A percentile compares a stretch with the other conserved stretches of the same genome.
These are phyloP conservation scores for Drosophila lutescens DNA, from an alignment of 2,888 invertebrate genomes.

Conservation along the genomic window DNA sequence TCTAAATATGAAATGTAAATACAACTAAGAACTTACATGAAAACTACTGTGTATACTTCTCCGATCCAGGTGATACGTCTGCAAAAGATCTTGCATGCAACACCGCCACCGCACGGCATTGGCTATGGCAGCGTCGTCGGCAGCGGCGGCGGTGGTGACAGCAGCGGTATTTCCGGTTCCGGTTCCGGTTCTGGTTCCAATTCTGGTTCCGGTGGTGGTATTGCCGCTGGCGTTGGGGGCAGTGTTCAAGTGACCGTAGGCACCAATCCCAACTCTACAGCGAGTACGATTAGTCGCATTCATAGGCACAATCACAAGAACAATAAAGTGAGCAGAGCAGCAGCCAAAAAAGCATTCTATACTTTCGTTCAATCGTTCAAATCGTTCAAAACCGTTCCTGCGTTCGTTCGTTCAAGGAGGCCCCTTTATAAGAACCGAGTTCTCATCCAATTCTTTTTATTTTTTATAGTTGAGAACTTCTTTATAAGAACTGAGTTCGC, in stretches of 20 bases:
- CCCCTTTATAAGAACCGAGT: constrained; percentile 1
- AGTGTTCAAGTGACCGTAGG: constrained; percentile 84
- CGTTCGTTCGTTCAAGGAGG: constrained; percentile 27
- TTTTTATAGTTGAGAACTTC: no score
- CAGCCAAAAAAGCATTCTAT: constrained; percentile 47
- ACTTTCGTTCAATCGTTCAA: constrained; percentile 34
- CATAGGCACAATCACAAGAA: constrained; percentile 83
- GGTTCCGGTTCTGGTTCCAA: constrained; percentile 1
- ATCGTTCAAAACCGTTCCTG: constrained; percentile 23
- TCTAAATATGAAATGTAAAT: constrained; percentile 15
- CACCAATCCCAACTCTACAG: constrained; percentile 82
- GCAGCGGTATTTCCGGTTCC: constrained; percentile 11
- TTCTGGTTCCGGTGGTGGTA: constrained; percentile 12
- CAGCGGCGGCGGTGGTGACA: constrained; percentile 29
- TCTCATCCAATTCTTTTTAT: no score
- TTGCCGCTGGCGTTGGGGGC: constrained; percentile 79
- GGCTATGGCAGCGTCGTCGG: constrained; percentile 71
- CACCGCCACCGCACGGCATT: constrained; percentile 80
- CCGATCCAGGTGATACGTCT: constrained; percentile 90
- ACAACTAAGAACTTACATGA: constrained; percentile 24
- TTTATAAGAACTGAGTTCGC: no score
- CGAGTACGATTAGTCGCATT: constrained; percentile 84
- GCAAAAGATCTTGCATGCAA: constrained; percentile 91
- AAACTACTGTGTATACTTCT: constrained; percentile 50
- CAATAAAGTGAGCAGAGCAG: constrained; percentile 83